Base-by-base conservation (phyloP, 2,113 vertebrate species). In the Oreochromis spilurus region DNA sequence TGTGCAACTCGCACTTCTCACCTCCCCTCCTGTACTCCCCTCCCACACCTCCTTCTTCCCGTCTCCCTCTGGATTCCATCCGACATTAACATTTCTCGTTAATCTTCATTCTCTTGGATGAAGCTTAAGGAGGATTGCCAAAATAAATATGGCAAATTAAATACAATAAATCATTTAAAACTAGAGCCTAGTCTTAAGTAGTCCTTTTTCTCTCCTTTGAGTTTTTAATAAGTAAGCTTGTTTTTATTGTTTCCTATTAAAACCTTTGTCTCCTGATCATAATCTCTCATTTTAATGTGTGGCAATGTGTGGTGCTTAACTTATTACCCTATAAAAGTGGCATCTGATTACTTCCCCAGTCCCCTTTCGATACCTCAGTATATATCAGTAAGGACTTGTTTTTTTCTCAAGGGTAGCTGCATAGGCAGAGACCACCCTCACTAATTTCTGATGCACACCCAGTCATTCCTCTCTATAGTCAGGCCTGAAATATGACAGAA, bases 71-170 rank as follows among this genome's bases (percentile, higher is more conserved):
- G 84, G 84, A 91, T 83, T 89, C 55, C 36, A 88, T 93, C 52
- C 83, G 45, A 87, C 84, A 72, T 82, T 75, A 86, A 86, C 81
- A 34, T 72, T 88, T 83, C 72, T 83, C 89, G 65, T 88, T 90
- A 86, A 82, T 88, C 82, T 87, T 43, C 5, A 29, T 84, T 67
- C 84, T 88, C 21, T 38, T 34, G 58, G 48, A 79, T 4, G 60
- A 82, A 11, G 60, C 48, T 88, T 87, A 82, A 82, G 62, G 50
- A 77, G 58, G 43, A 90, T 72, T 38, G 34, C 24, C 80, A 87
- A 92, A 87, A 81, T 36, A 89, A 89, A 88, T 85, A 89, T 80
- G 84, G 77, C 83, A 91, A 85, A 87, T 82, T 29, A 72, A 90
- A 91, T 54, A 55, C 50, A 70, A 80, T 78, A 83, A 84, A 86